Percentiles rank a stretch among this genome's conserved stretches.
These are phyloP conservation scores for Ectropis grisescens DNA, from an alignment of 1,140 invertebrate genomes.

Conservation along the genomic window DNA sequence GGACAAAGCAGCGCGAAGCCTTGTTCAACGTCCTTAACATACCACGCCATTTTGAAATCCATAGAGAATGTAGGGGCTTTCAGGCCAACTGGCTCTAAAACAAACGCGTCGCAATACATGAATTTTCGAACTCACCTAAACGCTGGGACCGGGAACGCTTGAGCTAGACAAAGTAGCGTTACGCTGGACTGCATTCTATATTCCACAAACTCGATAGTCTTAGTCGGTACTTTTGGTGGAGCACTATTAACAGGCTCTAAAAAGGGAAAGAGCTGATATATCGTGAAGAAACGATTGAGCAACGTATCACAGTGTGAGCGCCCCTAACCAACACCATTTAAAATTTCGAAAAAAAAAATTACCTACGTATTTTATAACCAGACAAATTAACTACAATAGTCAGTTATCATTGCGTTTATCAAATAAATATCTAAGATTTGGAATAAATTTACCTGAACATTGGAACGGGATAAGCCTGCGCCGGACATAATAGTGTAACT, in stretches of 20 bases:
- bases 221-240: constrained; percentile 72
- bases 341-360: too few relatives aligned
- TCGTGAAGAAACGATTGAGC: constrained; percentile 78
- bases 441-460: constrained; percentile 76
- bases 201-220: constrained; percentile 63
- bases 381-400: too few relatives aligned
- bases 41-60: constrained; percentile 65
- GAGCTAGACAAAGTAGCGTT: constrained; percentile 75
- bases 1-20: constrained; percentile 43
- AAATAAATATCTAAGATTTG: too few relatives aligned
- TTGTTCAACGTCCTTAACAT: constrained; percentile 36
- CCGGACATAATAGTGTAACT: constrained; percentile 77
- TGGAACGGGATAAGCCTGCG: constrained; percentile 80
- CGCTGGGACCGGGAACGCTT: constrained; percentile 75
- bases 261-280: too few relatives aligned
- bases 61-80: constrained; percentile 76
- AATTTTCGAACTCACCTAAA: constrained; percentile 71
- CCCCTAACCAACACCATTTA: too few relatives aligned
- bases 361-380: too few relatives aligned
- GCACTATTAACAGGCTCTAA: constrained; percentile 72
- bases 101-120: constrained; percentile 15
- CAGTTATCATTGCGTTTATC: too few relatives aligned
- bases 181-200: constrained; percentile 54
- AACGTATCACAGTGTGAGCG: too few relatives aligned
- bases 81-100: constrained; percentile 76